Evolutionary conservation across 1,140 invertebrate genomes (phyloP).

Genomic region (Drosophila athabasca): DNA sequence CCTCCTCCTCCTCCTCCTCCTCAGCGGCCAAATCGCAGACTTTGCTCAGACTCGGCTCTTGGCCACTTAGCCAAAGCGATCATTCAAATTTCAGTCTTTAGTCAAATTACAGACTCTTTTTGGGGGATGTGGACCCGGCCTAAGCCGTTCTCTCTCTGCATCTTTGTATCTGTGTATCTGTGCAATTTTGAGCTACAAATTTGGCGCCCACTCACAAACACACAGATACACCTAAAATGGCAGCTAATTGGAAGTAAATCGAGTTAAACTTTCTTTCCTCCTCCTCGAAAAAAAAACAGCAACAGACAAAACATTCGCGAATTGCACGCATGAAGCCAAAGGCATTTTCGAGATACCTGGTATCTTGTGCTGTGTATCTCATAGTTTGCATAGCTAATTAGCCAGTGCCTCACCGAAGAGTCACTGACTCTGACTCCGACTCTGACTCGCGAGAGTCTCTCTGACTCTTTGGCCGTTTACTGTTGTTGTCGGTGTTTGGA

Average conservation of each 20-base stretch:
- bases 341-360: slow-evolving; percentile 70
- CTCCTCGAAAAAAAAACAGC: neutral
- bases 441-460: too few relatives aligned
- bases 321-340: slow-evolving; percentile 71
- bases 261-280: slow-evolving; percentile 73
- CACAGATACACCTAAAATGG: slow-evolving; percentile 60
- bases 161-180: slow-evolving; percentile 55
- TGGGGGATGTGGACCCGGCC: slow-evolving; percentile 12
- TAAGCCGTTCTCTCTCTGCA: slow-evolving; percentile 22
- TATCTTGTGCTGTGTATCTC: slow-evolving; percentile 76
- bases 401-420: slow-evolving; percentile 19
- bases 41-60: neutral
- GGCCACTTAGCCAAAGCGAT: slow-evolving; percentile 56
- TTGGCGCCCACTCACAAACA: slow-evolving; percentile 74
- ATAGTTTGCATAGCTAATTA: slow-evolving; percentile 82
- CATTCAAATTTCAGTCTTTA: slow-evolving; percentile 71
- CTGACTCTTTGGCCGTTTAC: slow-evolving; percentile 1
- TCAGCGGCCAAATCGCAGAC: slow-evolving; percentile 18
- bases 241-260: slow-evolving; percentile 78
- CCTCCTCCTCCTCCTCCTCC: neutral
- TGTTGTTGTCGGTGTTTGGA: slow-evolving; percentile 58
- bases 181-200: slow-evolving; percentile 67
- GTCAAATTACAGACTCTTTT: slow-evolving; percentile 70
- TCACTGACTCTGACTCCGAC: slow-evolving; percentile 14
- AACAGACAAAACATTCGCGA: slow-evolving; percentile 20